A percentile compares a stretch with the other conserved stretches of the same genome.
Conservation (phyloP, 1,140 invertebrate species). For the Heliothis subflexa region DNA sequence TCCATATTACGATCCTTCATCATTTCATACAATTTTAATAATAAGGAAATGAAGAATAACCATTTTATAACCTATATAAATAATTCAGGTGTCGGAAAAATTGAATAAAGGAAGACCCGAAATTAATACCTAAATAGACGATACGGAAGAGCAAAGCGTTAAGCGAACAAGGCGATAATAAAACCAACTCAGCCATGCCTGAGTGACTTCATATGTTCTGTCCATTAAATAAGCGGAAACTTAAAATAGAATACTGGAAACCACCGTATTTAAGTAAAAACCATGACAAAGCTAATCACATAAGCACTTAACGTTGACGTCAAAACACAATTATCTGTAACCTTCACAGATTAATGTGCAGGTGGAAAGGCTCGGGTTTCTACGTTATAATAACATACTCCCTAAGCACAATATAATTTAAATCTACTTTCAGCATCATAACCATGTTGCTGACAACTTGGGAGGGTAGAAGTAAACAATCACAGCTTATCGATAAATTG, state of each 20-base stretch:
- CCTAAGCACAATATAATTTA: conserved; percentile 41
- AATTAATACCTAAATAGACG: conserved; percentile 22
- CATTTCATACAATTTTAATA: not conserved
- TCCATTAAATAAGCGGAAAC: conserved; percentile 34
- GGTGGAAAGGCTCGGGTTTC: not conserved
- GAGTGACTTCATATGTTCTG: conserved; percentile 29
- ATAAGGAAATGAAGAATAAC: no score
- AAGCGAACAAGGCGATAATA: conserved; percentile 40
- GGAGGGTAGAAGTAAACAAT: conserved; percentile 46
- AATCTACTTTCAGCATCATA: conserved; percentile 58
- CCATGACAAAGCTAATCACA: conserved; percentile 42
- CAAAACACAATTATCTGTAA: conserved; percentile 11
- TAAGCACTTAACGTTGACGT: conserved; percentile 30
- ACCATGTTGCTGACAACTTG: conserved; percentile 24
- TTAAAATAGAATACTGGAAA: conserved; percentile 31
- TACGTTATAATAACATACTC: conserved; percentile 7
- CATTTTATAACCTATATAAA: not conserved
- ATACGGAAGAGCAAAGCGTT: conserved; percentile 36
- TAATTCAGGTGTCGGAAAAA: not conserved
- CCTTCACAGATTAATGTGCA: conserved; percentile 5
- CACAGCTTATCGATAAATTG: conserved; percentile 51
- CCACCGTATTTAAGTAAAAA: conserved; percentile 30
- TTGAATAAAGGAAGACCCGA: conserved; percentile 3
- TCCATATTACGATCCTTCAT: not conserved
- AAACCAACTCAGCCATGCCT: conserved; percentile 26